Evolutionary conservation across 2,888 invertebrate genomes (phyloP).

Genomic region (Sinohyriopsis cumingii): DNA sequence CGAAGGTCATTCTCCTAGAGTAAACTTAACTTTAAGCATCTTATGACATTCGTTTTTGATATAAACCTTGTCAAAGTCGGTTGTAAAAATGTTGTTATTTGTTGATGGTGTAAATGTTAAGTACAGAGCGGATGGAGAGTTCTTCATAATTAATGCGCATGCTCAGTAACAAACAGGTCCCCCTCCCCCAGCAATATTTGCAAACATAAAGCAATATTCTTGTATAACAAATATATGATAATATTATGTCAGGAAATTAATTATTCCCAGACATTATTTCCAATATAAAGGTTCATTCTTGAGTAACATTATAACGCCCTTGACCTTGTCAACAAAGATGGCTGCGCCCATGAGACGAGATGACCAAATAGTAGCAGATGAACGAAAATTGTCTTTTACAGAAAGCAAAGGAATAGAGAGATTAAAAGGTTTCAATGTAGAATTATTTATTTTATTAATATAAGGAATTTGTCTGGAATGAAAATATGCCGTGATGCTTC

Average conservation of each 20-base stretch:
- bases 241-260: no score
- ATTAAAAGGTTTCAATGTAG: no score
- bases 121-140: slow-evolving; percentile 19
- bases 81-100: slow-evolving; percentile 6
- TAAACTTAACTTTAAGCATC: not conserved
- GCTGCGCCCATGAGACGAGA: slow-evolving; percentile 23
- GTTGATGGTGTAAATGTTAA: slow-evolving; percentile 5
- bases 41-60: not conserved
- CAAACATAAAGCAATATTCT: no score
- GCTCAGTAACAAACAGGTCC: slow-evolving; percentile 10
- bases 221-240: no score
- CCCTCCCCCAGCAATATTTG: no score
- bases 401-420: not conserved
- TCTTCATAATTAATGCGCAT: slow-evolving; percentile 45
- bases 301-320: slow-evolving; percentile 6
- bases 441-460: no score
- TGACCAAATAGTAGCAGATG: no score
- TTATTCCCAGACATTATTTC: no score
- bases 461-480: no score
- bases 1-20: not conserved
- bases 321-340: slow-evolving; percentile 31
- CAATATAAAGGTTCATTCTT: not conserved
- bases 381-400: no score
- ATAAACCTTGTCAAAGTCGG: slow-evolving; percentile 4
- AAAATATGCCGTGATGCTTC: no score